These are phyloP conservation scores for Oreochromis tanganicae DNA, from an alignment of 2,113 vertebrate genomes.

Conservation along the genomic window DNA sequence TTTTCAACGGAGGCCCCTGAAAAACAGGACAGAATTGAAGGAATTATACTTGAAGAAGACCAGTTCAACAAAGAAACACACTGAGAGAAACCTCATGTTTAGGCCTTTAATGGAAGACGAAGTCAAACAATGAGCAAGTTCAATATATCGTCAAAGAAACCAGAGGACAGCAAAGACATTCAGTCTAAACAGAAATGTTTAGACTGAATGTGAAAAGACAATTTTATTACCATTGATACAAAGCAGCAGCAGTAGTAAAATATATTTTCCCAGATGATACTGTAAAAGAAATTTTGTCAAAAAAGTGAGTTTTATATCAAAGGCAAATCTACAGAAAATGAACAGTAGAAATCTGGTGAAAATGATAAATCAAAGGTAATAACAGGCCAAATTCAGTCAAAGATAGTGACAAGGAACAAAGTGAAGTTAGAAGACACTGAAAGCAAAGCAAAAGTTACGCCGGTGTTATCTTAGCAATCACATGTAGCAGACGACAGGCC, in stretches of 20 bases:
- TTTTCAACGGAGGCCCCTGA: neutral
- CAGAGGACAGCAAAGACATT: neutral
- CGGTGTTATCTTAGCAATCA: neutral
- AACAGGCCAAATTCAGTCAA: neutral
- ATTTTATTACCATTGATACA: neutral
- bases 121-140: neutral
- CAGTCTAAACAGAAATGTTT: neutral
- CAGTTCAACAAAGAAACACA: neutral
- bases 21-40: neutral
- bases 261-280: neutral
- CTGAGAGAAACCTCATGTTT: neutral
- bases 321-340: neutral
- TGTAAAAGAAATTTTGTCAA: neutral
- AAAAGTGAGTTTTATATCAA: neutral
- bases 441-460: neutral
- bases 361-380: neutral
- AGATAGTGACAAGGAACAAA: neutral
- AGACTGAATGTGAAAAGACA: neutral
- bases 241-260: neutral
- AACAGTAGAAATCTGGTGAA: neutral
- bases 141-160: neutral
- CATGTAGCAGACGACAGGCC: neutral
- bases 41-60: neutral
- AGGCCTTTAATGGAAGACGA: neutral
- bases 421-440: neutral